Conservation (phyloP, 2,888 invertebrate species). For the Thysanoteuthis rhombus region DNA sequence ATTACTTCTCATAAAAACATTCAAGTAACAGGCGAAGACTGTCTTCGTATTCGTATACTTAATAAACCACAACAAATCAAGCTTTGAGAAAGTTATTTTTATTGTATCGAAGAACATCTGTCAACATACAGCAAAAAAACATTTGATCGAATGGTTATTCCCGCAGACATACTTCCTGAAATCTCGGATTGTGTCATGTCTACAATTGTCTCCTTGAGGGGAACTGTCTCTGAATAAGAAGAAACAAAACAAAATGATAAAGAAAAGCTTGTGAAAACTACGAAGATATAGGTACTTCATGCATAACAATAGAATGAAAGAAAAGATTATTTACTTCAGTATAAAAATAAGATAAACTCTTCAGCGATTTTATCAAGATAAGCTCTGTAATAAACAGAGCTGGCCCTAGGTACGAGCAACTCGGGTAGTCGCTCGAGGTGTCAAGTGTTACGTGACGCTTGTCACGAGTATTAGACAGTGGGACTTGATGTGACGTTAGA, state of each 20-base stretch:
- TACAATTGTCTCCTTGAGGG: too few relatives aligned
- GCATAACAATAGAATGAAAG: background rate
- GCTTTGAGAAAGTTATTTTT: background rate
- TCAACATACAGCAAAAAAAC: background rate
- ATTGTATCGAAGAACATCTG: background rate
- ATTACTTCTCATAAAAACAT: background rate
- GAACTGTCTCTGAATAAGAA: background rate
- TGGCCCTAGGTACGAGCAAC: too few relatives aligned
- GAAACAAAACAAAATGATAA: background rate
- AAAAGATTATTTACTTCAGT: background rate
- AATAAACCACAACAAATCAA: background rate
- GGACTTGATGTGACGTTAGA: too few relatives aligned
- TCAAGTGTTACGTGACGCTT: too few relatives aligned
- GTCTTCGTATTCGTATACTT: background rate
- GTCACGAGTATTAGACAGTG: too few relatives aligned
- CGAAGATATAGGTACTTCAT: background rate
- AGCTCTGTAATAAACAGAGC: too few relatives aligned
- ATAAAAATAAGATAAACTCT: background rate
- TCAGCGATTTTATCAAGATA: background rate
- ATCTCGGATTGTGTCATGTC: background rate
- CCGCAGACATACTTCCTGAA: background rate
- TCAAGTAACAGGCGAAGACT: background rate
- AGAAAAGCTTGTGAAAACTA: background rate
- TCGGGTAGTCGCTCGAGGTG: too few relatives aligned
- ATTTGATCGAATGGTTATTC: background rate